Evolutionary conservation across 1,140 invertebrate genomes (phyloP), one percentile per base, ranked within the genome.

Genomic region (Acromyrmex heyeri): DNA sequence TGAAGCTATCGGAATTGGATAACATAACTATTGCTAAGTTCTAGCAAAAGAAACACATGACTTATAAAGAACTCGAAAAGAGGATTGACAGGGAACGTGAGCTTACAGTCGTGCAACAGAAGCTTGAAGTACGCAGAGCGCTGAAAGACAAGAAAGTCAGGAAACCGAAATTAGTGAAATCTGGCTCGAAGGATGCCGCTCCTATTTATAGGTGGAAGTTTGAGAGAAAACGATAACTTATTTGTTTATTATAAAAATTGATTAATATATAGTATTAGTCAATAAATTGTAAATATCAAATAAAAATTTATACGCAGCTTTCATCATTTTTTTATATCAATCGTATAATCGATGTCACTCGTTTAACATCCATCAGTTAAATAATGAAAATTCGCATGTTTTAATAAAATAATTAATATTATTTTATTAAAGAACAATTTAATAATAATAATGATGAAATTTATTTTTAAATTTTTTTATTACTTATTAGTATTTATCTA

Each of bases 151-250:
- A 95, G 92, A 96, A 95, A 91, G 92, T 94, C 61, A 95, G 95
- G 87, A 97, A 96, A 91, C 97, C 96, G 1, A 97, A 96, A 94
- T 96, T 96, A 91, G 89, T 99, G 0, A 95, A 96, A 87, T 94
- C 95, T 18, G 98, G 96, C 4, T 97, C 97, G 0, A 97, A 97
- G 88, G 93, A 96, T 44, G 94, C 96, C 21, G 96, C 98, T 7
- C 97, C 98, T 1, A 96, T 99, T 10, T 99, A 98, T 93, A 96
- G 97, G 93, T 99, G 98, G 97, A 97, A 97, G 88, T 98, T 97
- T 93, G 97, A 98, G 93, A 96, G 99, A 81, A 99, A 99, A 95
- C 91, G 90, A 77, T 95, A 21, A 50, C 16, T 65, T 48, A 14
- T 24, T 24, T 77, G 6, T 27, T 16, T 69, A 24, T 12, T n/a